phyloP scores from a whole-genome alignment of 2,888 invertebrate species.

The Hesperia comma region DNA sequence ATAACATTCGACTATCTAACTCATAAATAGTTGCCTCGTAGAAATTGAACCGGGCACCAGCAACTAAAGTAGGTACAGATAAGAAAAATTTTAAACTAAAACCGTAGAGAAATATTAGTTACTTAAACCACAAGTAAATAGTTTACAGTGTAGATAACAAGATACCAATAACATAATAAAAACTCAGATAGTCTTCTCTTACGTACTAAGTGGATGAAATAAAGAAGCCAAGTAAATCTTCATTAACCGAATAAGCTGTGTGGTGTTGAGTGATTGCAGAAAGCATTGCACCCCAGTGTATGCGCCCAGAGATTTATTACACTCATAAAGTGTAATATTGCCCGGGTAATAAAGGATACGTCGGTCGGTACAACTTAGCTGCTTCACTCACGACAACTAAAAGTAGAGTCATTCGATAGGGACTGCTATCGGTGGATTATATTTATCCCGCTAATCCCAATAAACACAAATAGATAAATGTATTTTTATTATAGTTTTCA shows the following conservation, averaged over 20 bases:
- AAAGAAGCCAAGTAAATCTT: slow-evolving; percentile 33
- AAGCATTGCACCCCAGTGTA: slow-evolving; percentile 56
- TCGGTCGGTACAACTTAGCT: slow-evolving; percentile 57
- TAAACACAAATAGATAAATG: background rate
- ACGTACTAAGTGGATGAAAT: slow-evolving; percentile 14
- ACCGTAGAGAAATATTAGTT: too few relatives aligned
- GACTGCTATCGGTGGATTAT: slow-evolving; percentile 19
- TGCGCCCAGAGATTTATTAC: slow-evolving; percentile 72
- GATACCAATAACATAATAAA: background rate
- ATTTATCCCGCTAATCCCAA: background rate
- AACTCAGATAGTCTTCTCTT: background rate
- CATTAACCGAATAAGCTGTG: slow-evolving; percentile 34
- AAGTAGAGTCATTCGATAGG: slow-evolving; percentile 46
- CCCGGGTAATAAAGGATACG: slow-evolving; percentile 72
- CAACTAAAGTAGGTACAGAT: too few relatives aligned
- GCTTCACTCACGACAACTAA: slow-evolving; percentile 55
- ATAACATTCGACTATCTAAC: too few relatives aligned
- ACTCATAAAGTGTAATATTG: slow-evolving; percentile 74
- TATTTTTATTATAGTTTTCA: too few relatives aligned
- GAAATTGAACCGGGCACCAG: too few relatives aligned
- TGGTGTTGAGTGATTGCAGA: slow-evolving; percentile 54
- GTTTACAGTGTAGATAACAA: background rate
- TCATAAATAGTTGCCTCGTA: too few relatives aligned
- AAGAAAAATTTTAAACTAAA: too few relatives aligned
- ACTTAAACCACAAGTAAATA: background rate